These are phyloP conservation scores for Dusona sp. DNA, from an alignment of 2,888 invertebrate genomes.

Conservation along the genomic window DNA sequence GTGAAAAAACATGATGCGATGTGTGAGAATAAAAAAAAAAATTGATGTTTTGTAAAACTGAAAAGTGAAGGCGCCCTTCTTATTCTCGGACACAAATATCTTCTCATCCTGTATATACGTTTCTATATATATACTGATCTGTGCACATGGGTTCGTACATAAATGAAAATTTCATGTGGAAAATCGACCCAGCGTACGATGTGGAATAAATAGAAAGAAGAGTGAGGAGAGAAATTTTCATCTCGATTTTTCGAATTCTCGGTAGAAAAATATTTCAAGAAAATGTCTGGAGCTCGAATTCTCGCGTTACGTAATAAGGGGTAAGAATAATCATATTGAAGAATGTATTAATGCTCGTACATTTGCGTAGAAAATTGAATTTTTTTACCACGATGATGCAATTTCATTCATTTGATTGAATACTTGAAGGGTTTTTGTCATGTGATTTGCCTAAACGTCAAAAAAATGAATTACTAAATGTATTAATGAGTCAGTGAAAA, in stretches of 20 bases:
- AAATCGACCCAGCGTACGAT: not conserved
- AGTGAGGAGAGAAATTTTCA: not conserved
- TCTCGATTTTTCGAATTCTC: slow-evolving; percentile 29
- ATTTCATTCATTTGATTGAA: not conserved
- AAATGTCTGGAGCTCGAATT: slow-evolving; percentile 19
- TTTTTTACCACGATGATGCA: not conserved
- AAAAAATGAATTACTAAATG: not conserved
- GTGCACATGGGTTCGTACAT: not conserved
- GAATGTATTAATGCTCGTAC: not conserved
- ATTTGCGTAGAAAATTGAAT: not conserved
- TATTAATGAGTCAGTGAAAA: not conserved
- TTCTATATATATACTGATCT: not conserved
- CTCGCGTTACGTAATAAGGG: slow-evolving; percentile 10
- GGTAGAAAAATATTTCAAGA: not conserved
- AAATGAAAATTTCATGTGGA: slow-evolving; percentile 13
- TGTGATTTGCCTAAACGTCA: not conserved
- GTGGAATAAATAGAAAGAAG: slow-evolving; percentile 2
- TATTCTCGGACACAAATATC: not conserved
- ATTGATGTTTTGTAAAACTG: not conserved
- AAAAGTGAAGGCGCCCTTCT: not conserved
- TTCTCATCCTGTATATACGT: not conserved
- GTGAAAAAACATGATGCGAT: not conserved
- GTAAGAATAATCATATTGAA: not conserved
- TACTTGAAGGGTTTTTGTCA: not conserved
- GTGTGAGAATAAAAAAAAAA: not conserved